These are phyloP conservation scores for Hypotaenidia philippensis DNA, from an alignment of 2,797 vertebrate genomes.

Conservation along the genomic window DNA sequence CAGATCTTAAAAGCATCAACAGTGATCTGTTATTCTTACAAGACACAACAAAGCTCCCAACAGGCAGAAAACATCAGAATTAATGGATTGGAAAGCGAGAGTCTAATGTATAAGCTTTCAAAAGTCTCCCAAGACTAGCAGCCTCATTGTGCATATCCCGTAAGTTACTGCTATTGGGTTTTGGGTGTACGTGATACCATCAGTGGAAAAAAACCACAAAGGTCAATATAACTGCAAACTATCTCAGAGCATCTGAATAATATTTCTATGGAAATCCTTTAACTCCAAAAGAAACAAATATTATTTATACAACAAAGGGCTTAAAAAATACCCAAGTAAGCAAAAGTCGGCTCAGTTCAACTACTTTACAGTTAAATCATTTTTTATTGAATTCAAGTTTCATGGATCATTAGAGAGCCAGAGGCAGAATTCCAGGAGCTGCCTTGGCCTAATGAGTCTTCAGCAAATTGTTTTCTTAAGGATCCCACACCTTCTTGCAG, in stretches of 20 bases:
- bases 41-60: constrained; percentile 77
- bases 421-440: constrained; percentile 74
- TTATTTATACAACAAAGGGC: constrained; percentile 70
- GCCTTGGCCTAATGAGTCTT: constrained; percentile 80
- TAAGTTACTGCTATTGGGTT: constrained; percentile 62
- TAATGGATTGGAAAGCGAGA: constrained; percentile 83
- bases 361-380: constrained; percentile 77
- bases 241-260: constrained; percentile 9
- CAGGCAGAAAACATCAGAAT: constrained; percentile 78
- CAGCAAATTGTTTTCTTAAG: constrained; percentile 78
- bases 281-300: constrained; percentile 68
- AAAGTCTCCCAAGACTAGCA: constrained; percentile 71
- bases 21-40: constrained; percentile 79
- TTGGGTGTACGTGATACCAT: constrained; percentile 11
- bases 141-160: constrained; percentile 64
- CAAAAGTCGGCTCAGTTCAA: constrained; percentile 66
- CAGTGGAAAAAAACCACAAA: not conserved
- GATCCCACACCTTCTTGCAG: constrained; percentile 27
- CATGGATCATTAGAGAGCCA: constrained; percentile 80
- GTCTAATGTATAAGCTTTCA: constrained; percentile 78
- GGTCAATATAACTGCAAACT: constrained; percentile 53
- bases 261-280: constrained; percentile 46
- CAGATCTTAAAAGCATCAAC: constrained; percentile 67
- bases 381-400: constrained; percentile 85
- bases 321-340: constrained; percentile 68